Conservation (phyloP, 1,140 invertebrate genomes). For the Caenorhabditis inopinata region DNA sequence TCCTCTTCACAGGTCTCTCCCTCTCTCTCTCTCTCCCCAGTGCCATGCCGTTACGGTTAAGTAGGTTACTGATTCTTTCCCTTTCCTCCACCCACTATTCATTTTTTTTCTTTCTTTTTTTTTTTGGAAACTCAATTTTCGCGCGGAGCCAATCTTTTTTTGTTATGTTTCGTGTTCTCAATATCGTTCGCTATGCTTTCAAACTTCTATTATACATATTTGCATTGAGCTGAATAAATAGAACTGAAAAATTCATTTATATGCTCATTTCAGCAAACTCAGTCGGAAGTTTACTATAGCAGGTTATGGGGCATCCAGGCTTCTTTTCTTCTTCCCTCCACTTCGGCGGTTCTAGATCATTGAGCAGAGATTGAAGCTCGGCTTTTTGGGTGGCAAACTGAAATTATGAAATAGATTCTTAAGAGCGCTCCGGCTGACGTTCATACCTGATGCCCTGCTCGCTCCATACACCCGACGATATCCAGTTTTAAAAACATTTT, state of each 20-base stretch:
- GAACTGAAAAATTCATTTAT: neutral
- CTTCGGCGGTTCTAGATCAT: neutral
- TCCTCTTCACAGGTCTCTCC: constrained; percentile 21
- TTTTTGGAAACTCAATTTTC: neutral
- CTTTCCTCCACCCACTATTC: neutral
- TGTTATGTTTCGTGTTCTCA: neutral
- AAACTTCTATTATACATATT: neutral
- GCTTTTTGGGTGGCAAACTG: neutral
- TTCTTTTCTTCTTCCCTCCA: neutral
- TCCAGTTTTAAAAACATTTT: neutral
- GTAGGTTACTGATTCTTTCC: constrained; percentile 25
- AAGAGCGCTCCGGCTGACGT: neutral
- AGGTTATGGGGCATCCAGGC: neutral
- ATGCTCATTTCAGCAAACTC: neutral
- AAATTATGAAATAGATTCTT: neutral
- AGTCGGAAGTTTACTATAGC: neutral
- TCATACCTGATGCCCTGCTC: neutral
- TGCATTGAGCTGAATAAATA: constrained; percentile 20
- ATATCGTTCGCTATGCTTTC: neutral
- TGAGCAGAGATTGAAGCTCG: neutral
- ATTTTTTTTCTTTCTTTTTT: too few species aligned
- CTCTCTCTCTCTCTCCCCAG: neutral
- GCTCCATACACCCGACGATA: neutral
- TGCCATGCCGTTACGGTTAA: constrained; percentile 30
- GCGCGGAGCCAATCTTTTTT: neutral